A percentile compares a stretch with the other conserved stretches of the same genome.
Evolutionary conservation across 2,888 invertebrate genomes (phyloP).

Genomic region (Agrochola macilenta): DNA sequence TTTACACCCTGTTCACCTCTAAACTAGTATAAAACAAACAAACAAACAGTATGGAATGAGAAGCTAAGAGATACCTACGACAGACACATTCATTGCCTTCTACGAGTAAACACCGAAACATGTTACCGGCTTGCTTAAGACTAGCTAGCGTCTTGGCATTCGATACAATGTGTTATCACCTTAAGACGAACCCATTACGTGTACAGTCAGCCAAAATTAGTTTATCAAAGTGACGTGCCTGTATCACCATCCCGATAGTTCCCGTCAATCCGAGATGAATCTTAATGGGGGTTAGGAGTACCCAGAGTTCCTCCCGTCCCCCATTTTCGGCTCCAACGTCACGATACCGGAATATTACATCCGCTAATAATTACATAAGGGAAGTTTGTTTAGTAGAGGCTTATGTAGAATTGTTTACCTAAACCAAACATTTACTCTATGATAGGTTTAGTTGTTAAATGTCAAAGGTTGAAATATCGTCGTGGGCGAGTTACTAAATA

Average conservation of each 20-base stretch:
- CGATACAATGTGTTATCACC: constrained; percentile 17
- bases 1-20: too few relatives aligned
- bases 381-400: constrained; percentile 32
- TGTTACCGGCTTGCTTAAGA: neutral
- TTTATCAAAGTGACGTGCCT: constrained; percentile 55
- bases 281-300: constrained; percentile 49
- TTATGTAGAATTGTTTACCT: constrained; percentile 37
- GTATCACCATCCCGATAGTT: constrained; percentile 48
- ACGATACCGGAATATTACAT: constrained; percentile 38
- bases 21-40: neutral
- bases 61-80: neutral
- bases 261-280: constrained; percentile 32
- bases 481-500: neutral
- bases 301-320: constrained; percentile 14
- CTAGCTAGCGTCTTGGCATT: neutral
- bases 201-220: constrained; percentile 57
- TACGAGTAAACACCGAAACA: neutral
- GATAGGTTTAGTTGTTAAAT: constrained; percentile 16
- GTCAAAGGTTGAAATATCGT: constrained; percentile 12
- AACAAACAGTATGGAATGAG: neutral
- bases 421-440: constrained; percentile 39
- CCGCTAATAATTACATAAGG: constrained; percentile 32
- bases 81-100: neutral
- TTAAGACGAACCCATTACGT: constrained; percentile 47
- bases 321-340: constrained; percentile 27